Base-by-base conservation (phyloP, 1,140 invertebrate genomes). In the Formica exsecta region DNA sequence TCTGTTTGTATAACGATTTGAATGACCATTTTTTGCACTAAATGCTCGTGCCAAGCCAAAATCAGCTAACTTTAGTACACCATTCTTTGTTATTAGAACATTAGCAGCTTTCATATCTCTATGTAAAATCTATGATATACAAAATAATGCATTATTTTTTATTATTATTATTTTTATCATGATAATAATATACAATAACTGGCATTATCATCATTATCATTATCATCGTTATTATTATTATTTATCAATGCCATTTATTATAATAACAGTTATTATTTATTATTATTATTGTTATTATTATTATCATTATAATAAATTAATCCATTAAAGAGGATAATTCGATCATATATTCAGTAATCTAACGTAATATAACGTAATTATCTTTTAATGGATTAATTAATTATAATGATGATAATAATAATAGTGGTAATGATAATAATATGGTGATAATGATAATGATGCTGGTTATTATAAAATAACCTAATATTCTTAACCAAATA, bases 61-160 rank as follows among this genome's bases (percentile, higher is more conserved):
- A 95, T 99, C 98, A n/a, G 98, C 98, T 59, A 99, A 93, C 94
- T 99, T 99, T 29, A 99, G 93, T 32, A 98, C 97, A n/a, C 99
- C 99, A 95, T 98, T 98, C 95, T 99, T 99, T 2, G 99, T 99
- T 70, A 99, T 99, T 3, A 99, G 95, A 68, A 99, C 98, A 96
- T 99, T 99, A 0, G 99, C 99, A 62, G 99, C 98, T 96, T 99
- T 99, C 98, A 99, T 99, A 93, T 99, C 99, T 92, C 99, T 96
- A 93, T 99, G 98, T 0, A 99, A 94, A 86, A 98, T 98, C 96
- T 97, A 16, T 22, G 0, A 29, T 29, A 36, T 16, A n/a, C 19
- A 2, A 54, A 79, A 59, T 44, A 9, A 44, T 38, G 8, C 13
- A 11, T 73, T 59, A 38, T 54, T 32, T 32, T 32, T 32, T 11